Percentiles rank a stretch among this genome's conserved stretches.
Conservation (phyloP, 2,113 vertebrate species). For the Eretmochelys imbricata region DNA sequence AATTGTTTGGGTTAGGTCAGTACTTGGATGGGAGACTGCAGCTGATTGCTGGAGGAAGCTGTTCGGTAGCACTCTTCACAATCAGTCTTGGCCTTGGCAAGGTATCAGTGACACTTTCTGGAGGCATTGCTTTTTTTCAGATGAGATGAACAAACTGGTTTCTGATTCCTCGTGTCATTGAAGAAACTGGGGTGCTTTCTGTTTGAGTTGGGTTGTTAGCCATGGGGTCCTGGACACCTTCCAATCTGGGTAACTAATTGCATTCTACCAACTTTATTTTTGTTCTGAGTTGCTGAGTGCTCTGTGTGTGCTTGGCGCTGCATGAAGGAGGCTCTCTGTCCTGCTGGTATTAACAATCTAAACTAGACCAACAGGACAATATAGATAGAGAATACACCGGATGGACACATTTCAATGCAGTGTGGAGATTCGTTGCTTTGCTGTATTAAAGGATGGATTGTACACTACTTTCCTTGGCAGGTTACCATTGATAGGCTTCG, state of each 20-base stretch:
- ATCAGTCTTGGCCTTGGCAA: neutral
- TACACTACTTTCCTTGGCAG: neutral
- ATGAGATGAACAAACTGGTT: neutral
- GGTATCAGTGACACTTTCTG: neutral
- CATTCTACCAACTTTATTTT: neutral
- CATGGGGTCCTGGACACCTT: neutral
- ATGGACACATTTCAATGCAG: neutral
- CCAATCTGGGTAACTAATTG: neutral
- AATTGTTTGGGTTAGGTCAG: neutral
- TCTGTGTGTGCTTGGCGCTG: neutral
- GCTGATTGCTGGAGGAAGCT: neutral
- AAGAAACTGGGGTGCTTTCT: neutral
- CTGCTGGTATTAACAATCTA: neutral
- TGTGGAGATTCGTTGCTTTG: neutral
- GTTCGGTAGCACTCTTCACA: neutral
- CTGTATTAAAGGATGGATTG: neutral
- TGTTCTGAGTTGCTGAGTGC: neutral
- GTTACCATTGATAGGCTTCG: neutral
- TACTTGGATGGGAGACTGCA: neutral
- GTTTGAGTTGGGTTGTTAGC: neutral
- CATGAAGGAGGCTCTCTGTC: neutral
- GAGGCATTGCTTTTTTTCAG: constrained; percentile 1
- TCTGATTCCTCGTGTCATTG: neutral
- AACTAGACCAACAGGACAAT: neutral
- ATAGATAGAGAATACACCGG: neutral